phyloP scores from a whole-genome alignment of 2,888 invertebrate genomes.

The Nomada hirtipes region DNA sequence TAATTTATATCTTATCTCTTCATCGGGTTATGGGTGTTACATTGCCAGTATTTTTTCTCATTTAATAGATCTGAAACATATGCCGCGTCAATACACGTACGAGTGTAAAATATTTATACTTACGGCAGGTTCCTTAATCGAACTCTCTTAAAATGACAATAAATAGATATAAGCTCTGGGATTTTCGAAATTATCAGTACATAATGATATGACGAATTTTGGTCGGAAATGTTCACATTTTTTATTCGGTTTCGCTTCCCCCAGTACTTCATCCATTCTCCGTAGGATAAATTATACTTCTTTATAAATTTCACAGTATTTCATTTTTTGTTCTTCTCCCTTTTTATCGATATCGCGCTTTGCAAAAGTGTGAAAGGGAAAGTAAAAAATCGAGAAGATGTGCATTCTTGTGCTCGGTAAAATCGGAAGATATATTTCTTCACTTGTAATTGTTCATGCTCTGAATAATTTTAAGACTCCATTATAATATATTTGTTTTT shows the following conservation, averaged over 20 bases:
- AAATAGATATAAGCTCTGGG: conserved; percentile 55
- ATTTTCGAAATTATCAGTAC: conserved; percentile 57
- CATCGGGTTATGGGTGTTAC: conserved; percentile 36
- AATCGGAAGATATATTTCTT: background rate
- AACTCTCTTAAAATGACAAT: conserved; percentile 52
- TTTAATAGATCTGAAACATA: conserved; percentile 41
- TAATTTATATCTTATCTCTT: conserved; percentile 40
- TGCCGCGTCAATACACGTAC: conserved; percentile 37
- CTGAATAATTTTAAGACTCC: background rate
- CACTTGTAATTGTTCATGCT: background rate
- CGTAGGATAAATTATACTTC: conserved; percentile 37
- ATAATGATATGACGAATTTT: conserved; percentile 64
- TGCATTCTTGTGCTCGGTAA: background rate
- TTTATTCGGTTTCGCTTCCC: conserved; percentile 7
- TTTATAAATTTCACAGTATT: conserved; percentile 6
- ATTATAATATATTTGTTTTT: too few species aligned
- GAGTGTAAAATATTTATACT: conserved; percentile 43
- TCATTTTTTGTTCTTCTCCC: background rate
- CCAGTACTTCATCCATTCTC: background rate
- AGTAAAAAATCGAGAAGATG: background rate
- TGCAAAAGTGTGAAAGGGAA: conserved; percentile 9
- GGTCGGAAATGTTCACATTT: conserved; percentile 61
- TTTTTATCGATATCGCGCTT: background rate
- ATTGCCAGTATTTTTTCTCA: conserved; percentile 14
- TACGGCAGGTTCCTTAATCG: conserved; percentile 61